Base-by-base conservation (phyloP, 1,140 invertebrate genomes). In the Zaprionus kolodkinae region DNA sequence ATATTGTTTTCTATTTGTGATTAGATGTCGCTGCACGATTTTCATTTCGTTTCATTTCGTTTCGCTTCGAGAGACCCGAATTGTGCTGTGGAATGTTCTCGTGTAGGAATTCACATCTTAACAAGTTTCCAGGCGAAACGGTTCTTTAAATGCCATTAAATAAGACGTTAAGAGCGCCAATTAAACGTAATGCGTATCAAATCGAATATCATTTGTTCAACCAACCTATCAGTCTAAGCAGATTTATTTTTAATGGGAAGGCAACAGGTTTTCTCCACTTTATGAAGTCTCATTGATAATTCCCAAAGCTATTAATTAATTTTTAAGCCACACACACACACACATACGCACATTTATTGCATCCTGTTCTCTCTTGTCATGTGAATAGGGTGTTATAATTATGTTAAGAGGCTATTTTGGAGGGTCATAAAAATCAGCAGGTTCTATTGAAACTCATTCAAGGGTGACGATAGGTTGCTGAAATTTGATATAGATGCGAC, bases 1-100 rank as follows among this genome's bases (percentile, higher is more conserved):
- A 88, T 88, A 89, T 81, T 88, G 84, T 88, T 84, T 80, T 82
- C 80, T 72, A 80, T 84, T 89, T 77, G 80, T 82, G 84, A 88
- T 88, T 89, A 88, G 84, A 88, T 88, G 81, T 70, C 74, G 66
- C 61, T 40, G 80, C 84, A 88, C 84, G 84, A 88, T 88, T 88
- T 81, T 83, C 57, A 61, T 59, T 68, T 61, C 50, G 57, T 13
- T 66, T 12, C 62, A 13, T 2, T 45, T 1, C n/a, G 40, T 38
- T 38, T 30, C 3, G 27, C 21, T 21, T 21, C 21, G 21, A 21
- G 27, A 30, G 27, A 38, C 12, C 12, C 36, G 36, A 69, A 65
- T 71, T 81, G 57, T 81, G 57, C 55, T 69, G 40, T 27, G 59
- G 40, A 45, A 61, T 55, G 40, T 74, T 79, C 56, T 7, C 33